A percentile compares a stretch with the other conserved stretches of the same genome.
Evolutionary conservation across 2,797 vertebrate species (phyloP).

Genomic region (Philypnodon macrostomus): DNA sequence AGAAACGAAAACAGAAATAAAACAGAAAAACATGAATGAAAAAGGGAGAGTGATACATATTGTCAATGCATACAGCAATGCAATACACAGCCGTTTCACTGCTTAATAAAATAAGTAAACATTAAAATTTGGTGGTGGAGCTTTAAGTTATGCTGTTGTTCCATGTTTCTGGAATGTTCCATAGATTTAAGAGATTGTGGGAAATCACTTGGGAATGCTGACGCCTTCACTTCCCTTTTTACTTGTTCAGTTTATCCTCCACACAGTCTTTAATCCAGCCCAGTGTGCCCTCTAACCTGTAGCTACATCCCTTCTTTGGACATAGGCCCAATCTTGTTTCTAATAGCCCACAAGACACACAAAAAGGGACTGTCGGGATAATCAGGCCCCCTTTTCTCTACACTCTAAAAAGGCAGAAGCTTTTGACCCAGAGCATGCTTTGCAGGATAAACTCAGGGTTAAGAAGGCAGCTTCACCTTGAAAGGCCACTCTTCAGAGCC

Average conservation of each 20-base stretch:
- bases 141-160: too few species aligned
- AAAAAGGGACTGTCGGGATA: conserved; percentile 38
- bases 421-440: conserved; percentile 52
- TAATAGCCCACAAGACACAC: conserved; percentile 32
- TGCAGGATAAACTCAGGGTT: conserved; percentile 58
- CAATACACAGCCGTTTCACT: too few species aligned
- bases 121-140: too few species aligned
- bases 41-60: too few species aligned
- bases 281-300: conserved; percentile 26
- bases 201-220: too few species aligned
- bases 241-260: conserved; percentile 9
- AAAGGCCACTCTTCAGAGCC: conserved; percentile 61
- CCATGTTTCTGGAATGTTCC: too few species aligned
- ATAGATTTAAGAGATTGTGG: too few species aligned
- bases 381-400: conserved; percentile 34
- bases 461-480: conserved; percentile 67
- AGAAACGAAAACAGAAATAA: too few species aligned
- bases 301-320: conserved; percentile 32
- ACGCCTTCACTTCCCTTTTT: conserved; percentile 1
- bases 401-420: conserved; percentile 36
- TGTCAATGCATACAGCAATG: too few species aligned
- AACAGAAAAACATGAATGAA: too few species aligned
- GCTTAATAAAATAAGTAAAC: neutral
- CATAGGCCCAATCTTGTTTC: conserved; percentile 32
- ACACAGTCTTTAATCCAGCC: conserved; percentile 21